Base-by-base conservation (phyloP, 1,140 invertebrate species). In the Sesamia nonagrioides region DNA sequence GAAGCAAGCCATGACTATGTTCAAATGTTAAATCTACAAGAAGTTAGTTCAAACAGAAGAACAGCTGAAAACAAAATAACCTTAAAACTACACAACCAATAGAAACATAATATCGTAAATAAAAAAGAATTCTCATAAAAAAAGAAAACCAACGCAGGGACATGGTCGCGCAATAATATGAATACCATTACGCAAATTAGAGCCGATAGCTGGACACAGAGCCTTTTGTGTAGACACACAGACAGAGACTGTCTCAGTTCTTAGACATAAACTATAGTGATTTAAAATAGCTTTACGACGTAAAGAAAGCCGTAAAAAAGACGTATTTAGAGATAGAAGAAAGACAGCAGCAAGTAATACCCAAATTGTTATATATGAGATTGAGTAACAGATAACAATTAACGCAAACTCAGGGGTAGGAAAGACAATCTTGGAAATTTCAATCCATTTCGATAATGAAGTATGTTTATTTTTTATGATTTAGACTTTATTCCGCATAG, bases 121-220 rank as follows among this genome's bases (percentile, higher is more conserved):
- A 63, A 75, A 75, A 54, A 35, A 21, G 61, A 18, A n/a, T 37
- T 61, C 15, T 17, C 35, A 50, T 13, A 75, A 63, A 35, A 9
- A 37, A 17, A 13, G 27, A 60, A 60, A 48, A 61, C 13, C 56
- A 60, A 74, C 18, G 72, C 15, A 74, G 9, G 56, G 21, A 74
- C 73, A 63, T 48, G 66, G 68, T 42, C 50, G 45, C 37, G 69
- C 54, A 61, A 77, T 79, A 72, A 79, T 72, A 79, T 37, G 77
- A 79, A 79, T 79, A 79, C 17, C 77, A 82, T 82, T 77, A 82
- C 50, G 68, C 77, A 79, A 79, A 82, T 82, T 77, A 73, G 35
- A 54, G 60, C 7, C 72, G 80, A 82, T 82, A 75, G 71, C 75
- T 11, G 37, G 40, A 66, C 33, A 7, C 18, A 74, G 13, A 42